Evolutionary conservation across 2,113 vertebrate species (phyloP), one percentile per base, ranked within the genome.

Genomic region (Petroica traversi): DNA sequence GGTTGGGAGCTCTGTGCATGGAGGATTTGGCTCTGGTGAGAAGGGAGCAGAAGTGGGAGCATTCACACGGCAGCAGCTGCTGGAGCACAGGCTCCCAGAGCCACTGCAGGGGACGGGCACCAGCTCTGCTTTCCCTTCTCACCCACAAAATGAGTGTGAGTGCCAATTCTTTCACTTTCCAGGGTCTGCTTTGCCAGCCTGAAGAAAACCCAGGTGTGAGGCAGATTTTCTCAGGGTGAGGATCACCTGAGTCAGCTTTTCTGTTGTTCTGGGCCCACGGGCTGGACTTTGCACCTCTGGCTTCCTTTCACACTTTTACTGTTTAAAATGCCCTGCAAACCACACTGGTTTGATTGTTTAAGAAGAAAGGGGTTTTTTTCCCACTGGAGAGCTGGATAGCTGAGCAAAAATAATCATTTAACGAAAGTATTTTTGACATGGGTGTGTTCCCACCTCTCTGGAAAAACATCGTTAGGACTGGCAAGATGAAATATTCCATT

Each of bases 1-100:
- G 57, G 5, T n/a, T 0, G 0, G 45, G 69, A 43, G 71, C 25
- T 55, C 62, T 59, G 29, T 57, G 69, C 36, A 19, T 0, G 0
- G 64, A n/a, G 36, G 28, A 40, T 83, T 64, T 77, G 1, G 5
- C 36, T 31, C 73, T 19, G 63, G 9, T 33, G 55, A 63, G 76
- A 49, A 52, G 14, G 51, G 45, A 55, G 63, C 3, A 7, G 69
- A 23, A 0, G 5, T 16, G 59, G 61, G 22, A 64, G 31, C 20
- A 3, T 34, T 71, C 69, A 34, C 28, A 12, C 0, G 0, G 45
- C 68, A 64, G 49, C 59, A 62, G 82, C 54, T 76, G 59, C 52
- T 33, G 69, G 26, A 29, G n/a, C 3, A 1, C 0, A 1, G 68
- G 23, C 36, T 57, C 25, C 26, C 13, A 45, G 16, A 51, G 55